These are phyloP conservation scores for Diloba caeruleocephala DNA, from an alignment of 2,888 invertebrate genomes.

Conservation along the genomic window DNA sequence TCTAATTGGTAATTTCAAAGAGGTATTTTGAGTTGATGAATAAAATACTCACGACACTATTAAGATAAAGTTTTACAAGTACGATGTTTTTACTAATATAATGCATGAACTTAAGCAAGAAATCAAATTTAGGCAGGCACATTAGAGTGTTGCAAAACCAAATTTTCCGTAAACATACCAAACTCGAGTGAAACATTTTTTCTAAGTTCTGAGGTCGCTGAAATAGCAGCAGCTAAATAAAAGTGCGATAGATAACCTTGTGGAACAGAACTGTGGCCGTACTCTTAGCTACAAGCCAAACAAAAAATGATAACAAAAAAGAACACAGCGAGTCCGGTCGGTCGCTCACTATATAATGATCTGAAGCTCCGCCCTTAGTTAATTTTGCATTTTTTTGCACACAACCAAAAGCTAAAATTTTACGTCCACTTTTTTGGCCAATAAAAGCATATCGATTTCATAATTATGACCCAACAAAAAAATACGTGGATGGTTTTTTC, in stretches of 20 bases:
- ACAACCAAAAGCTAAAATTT: conserved; percentile 60
- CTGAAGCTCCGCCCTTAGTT: conserved; percentile 80
- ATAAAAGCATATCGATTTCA: conserved; percentile 66
- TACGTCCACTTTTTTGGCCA: conserved; percentile 57
- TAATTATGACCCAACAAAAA: conserved; percentile 58
- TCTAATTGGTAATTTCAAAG: neutral
- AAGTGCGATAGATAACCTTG: conserved; percentile 76
- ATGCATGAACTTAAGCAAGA: conserved; percentile 5
- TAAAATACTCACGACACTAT: no score
- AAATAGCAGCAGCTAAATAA: conserved; percentile 72
- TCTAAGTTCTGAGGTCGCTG: conserved; percentile 74
- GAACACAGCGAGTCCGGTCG: conserved; percentile 71
- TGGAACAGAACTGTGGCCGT: conserved; percentile 77
- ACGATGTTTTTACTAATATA: neutral
- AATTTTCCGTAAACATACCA: conserved; percentile 66
- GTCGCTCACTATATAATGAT: conserved; percentile 80
- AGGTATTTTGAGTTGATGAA: neutral
- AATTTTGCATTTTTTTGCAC: conserved; percentile 70
- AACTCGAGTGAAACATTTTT: conserved; percentile 58
- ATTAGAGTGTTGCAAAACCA: conserved; percentile 66
- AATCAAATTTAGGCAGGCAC: conserved; percentile 31
- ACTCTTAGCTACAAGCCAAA: conserved; percentile 71
- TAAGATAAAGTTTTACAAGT: neutral
- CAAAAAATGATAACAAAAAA: conserved; percentile 82
- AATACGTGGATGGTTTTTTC: conserved; percentile 37